phyloP scores from a whole-genome alignment of 2,797 vertebrate species.

The Gadopsis bispinosus region DNA sequence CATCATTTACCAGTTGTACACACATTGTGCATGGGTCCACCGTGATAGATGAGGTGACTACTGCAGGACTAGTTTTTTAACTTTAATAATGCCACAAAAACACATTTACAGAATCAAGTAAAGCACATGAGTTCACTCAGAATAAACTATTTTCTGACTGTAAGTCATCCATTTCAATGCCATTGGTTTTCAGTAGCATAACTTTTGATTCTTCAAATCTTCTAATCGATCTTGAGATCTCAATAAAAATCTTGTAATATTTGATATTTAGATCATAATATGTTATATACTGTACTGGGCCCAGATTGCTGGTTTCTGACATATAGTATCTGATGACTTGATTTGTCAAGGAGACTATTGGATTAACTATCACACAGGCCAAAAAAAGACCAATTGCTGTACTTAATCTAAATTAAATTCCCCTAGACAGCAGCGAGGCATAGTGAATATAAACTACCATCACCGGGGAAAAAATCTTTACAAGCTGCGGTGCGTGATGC shows the following conservation, averaged over 20 bases:
- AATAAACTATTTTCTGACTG: not conserved
- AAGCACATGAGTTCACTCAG: not conserved
- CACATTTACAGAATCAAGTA: not conserved
- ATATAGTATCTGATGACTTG: not conserved
- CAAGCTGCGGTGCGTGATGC: not conserved
- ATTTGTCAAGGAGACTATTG: not conserved
- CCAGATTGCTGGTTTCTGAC: not conserved
- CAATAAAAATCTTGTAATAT: not conserved
- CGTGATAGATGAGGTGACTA: not conserved
- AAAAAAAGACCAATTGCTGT: not conserved
- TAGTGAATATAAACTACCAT: not conserved
- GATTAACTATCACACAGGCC: not conserved
- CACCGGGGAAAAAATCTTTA: not conserved
- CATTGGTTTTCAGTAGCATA: not conserved
- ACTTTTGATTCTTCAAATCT: not conserved
- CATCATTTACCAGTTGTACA: not conserved
- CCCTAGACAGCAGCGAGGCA: not conserved
- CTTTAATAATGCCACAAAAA: not conserved
- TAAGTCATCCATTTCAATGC: not conserved
- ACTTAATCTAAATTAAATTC: too few relatives aligned
- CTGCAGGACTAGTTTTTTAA: not conserved
- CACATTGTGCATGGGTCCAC: not conserved
- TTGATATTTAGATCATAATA: not conserved
- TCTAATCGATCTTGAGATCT: not conserved
- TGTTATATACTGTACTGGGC: not conserved